phyloP scores from a whole-genome alignment of 2,113 vertebrate species.

The Tringa solitaria region DNA sequence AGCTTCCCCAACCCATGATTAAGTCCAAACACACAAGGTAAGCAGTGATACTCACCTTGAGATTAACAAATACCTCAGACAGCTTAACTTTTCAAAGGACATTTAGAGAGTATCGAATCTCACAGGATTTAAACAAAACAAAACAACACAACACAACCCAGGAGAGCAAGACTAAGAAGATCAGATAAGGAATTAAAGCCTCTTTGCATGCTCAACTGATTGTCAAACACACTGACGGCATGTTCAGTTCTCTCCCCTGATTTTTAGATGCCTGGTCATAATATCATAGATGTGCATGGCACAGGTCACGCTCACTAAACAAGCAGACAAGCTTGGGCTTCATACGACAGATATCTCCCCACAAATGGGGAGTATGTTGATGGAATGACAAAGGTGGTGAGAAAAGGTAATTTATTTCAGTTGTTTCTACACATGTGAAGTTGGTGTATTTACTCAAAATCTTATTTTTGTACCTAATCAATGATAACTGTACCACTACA shows the following conservation, averaged over 20 bases:
- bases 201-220: not conserved
- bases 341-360: not conserved
- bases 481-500: not conserved
- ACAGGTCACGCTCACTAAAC: not conserved
- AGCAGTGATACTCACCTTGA: not conserved
- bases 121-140: not conserved
- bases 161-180: not conserved
- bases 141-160: not conserved
- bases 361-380: not conserved
- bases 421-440: not conserved
- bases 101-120: not conserved
- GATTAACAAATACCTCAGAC: not conserved
- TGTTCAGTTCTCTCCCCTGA: not conserved
- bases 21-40: not conserved
- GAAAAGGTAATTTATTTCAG: not conserved
- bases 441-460: not conserved
- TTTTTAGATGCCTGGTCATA: not conserved
- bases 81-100: not conserved
- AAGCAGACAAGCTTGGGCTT: not conserved
- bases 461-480: not conserved
- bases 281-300: not conserved
- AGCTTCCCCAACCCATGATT: not conserved
- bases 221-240: rapidly evolving
- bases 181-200: not conserved
- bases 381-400: not conserved